phyloP scores from a whole-genome alignment of 2,888 invertebrate genomes.

The Folsomia candida region DNA sequence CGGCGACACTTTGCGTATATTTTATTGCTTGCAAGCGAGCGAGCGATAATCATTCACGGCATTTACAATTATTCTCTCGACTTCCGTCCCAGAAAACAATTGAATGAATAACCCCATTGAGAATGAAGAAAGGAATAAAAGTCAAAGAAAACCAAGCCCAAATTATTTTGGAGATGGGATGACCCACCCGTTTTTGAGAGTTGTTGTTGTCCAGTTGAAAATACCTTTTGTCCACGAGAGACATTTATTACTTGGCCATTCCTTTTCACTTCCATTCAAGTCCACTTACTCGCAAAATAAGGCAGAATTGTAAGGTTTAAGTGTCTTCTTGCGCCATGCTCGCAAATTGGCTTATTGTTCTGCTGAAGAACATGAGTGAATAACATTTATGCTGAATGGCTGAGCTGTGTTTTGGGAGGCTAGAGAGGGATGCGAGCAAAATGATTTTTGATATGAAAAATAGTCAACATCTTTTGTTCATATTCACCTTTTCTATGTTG shows the following conservation, averaged over 20 bases:
- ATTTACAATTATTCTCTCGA: not conserved
- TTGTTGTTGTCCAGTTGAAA: not conserved
- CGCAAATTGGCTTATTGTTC: not conserved
- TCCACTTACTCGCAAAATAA: no score
- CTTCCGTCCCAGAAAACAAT: constrained; percentile 5
- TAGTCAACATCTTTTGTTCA: not conserved
- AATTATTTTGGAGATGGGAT: not conserved
- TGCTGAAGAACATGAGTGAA: not conserved
- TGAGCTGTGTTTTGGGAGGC: no score
- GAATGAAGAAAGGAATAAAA: not conserved
- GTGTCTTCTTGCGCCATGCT: not conserved
- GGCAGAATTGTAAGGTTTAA: not conserved
- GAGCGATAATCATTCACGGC: no score
- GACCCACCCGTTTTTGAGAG: not conserved
- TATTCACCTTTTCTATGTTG: not conserved
- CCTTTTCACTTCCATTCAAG: not conserved
- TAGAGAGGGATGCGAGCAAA: no score
- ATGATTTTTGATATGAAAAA: not conserved
- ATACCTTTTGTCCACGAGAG: not conserved
- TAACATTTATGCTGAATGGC: no score
- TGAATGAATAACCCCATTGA: not conserved
- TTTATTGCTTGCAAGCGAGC: not conserved
- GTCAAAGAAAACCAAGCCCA: not conserved
- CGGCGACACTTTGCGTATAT: not conserved
- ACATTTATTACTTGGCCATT: not conserved